Evolutionary conservation across 2,888 invertebrate species (phyloP), one percentile per base, ranked within the genome.

Genomic region (Pelosia muscerda): DNA sequence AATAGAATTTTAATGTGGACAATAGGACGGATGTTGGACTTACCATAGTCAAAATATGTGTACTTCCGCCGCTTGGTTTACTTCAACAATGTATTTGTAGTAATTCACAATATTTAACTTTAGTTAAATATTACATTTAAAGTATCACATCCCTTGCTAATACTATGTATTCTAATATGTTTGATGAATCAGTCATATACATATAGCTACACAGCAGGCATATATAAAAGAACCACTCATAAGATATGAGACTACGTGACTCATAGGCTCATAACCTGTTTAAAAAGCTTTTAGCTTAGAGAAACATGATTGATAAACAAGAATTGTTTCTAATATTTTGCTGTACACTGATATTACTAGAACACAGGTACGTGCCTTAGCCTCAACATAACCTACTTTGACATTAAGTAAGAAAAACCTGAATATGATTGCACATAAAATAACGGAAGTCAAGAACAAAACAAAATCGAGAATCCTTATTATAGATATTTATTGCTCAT

Each of bases 11-110:
- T 82, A 86, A 85, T 79, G 83, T 75, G 77, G 79, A 92, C 88
- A 92, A 92, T 88, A 81, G 85, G 86, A 78, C 92, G 93, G 92
- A 93, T 88, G 90, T 91, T 90, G 86, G 87, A 85, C 85, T 87
- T 84, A 82, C 83, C 84, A 89, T 88, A 84, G 87, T 87, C 87
- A 86, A 87, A 88, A 89, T 86, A 86, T 85, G 86, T 81, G 86
- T 19, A 55, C 88, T 89, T 92, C 90, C 92, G 90, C 80, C 84
- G 75, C 82, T 77, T 79, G 72, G 68, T 75, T 78, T 77, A 78
- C 80, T 81, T 79, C 73, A 81, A 79, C 75, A 75, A 75, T 72
- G 65, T 76, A 77, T 75, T 72, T 72, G 69, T 75, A 68, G 25
- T 42, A 31, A 65, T 56, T 31, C n/a, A 66, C 23, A 25, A 38